These are phyloP conservation scores for Arvicanthis niloticus DNA, from an alignment of 2,113 vertebrate species.

Conservation along the genomic window DNA sequence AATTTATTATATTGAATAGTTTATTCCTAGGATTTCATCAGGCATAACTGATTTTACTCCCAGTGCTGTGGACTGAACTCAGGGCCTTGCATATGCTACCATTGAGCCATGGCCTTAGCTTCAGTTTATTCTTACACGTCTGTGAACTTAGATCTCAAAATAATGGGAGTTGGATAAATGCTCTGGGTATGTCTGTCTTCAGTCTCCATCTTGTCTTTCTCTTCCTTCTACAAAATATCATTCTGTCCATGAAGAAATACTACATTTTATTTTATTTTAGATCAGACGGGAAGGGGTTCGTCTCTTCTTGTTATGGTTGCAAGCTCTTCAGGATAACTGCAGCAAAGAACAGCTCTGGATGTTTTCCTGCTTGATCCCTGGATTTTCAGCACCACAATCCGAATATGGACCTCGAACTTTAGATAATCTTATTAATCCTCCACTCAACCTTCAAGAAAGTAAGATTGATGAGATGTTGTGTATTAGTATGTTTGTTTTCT, in stretches of 20 bases:
- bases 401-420: constrained; percentile 94
- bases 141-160: constrained; percentile 33
- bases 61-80: not conserved
- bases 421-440: constrained; percentile 97
- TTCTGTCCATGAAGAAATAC: constrained; percentile 56
- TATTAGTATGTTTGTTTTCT: constrained; percentile 21
- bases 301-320: constrained; percentile 98
- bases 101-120: not conserved
- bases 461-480: constrained; percentile 79
- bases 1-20: constrained; percentile 46
- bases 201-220: not conserved
- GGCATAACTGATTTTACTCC: not conserved
- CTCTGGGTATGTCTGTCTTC: not conserved
- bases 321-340: constrained; percentile 97
- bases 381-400: constrained; percentile 95
- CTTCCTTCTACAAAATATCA: constrained; percentile 34
- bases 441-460: constrained; percentile 96
- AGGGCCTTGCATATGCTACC: not conserved
- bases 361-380: constrained; percentile 98
- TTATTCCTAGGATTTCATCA: not conserved
- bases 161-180: not conserved
- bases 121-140: constrained; percentile 41
- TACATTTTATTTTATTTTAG: constrained; percentile 84
- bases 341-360: constrained; percentile 97
- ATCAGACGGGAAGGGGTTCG: constrained; percentile 98